These are phyloP conservation scores for Triplophysa yarkandensis DNA, from an alignment of 2,797 vertebrate species.

Conservation along the genomic window DNA sequence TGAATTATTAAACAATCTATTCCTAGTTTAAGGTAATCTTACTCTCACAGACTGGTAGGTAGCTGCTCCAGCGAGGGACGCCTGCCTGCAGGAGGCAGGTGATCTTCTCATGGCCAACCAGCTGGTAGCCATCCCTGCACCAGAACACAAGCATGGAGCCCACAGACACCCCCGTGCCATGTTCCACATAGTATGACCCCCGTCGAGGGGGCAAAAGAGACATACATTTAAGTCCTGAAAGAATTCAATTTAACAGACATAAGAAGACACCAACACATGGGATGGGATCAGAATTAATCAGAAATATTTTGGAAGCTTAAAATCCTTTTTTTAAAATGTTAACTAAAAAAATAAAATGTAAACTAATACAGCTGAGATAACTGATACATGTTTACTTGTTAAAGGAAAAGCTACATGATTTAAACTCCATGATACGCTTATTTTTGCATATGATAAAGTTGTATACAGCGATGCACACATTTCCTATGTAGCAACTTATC, in stretches of 20 bases:
- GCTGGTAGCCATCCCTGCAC: conserved; percentile 80
- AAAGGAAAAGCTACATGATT: neutral
- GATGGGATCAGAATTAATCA: neutral
- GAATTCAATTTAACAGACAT: conserved; percentile 4
- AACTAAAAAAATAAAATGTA: neutral
- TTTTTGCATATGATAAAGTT: conserved; percentile 19
- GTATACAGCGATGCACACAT: neutral
- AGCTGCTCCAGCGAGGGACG: conserved; percentile 75
- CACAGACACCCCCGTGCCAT: conserved; percentile 71
- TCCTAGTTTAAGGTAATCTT: conserved; percentile 24
- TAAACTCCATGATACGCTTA: neutral
- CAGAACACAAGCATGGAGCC: conserved; percentile 77
- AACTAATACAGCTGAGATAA: neutral
- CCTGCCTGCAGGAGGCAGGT: conserved; percentile 67
- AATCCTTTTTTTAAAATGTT: neutral
- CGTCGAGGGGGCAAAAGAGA: conserved; percentile 69
- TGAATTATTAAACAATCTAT: neutral
- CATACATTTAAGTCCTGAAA: conserved; percentile 67
- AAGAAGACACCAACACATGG: neutral
- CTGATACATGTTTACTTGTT: neutral
- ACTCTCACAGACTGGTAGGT: conserved; percentile 75
- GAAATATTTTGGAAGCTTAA: neutral
- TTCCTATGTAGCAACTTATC: neutral
- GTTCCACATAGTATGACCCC: conserved; percentile 76
- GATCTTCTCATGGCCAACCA: conserved; percentile 78